These are phyloP conservation scores for Alitta virens DNA, from an alignment of 2,888 invertebrate genomes.

Conservation along the genomic window DNA sequence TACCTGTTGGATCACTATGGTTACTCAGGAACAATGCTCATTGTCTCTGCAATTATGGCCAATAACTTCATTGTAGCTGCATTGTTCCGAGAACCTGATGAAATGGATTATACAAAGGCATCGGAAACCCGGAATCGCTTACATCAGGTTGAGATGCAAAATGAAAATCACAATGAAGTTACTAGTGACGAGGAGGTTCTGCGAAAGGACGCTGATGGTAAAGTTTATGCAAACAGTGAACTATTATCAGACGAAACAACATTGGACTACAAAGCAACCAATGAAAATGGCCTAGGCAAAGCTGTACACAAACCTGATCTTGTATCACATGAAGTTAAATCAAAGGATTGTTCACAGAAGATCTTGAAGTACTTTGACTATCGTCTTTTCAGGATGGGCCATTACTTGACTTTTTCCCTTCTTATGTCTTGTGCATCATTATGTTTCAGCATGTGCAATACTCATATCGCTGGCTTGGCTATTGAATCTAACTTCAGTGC, in stretches of 20 bases:
- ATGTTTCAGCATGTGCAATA: constrained; percentile 1
- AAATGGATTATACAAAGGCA: not conserved
- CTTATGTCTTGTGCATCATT: not conserved
- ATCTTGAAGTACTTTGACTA: not conserved
- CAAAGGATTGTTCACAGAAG: not conserved
- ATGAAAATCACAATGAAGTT: too few species aligned
- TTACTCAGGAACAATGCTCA: constrained; percentile 8
- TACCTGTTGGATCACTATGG: constrained; percentile 6
- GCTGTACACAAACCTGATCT: too few species aligned
- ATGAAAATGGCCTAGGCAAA: too few species aligned
- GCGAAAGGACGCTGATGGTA: too few species aligned
- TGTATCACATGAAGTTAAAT: too few species aligned
- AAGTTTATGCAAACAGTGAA: too few species aligned
- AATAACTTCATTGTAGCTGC: not conserved
- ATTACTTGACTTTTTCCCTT: not conserved
- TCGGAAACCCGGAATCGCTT: too few species aligned
- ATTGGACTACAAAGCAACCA: too few species aligned
- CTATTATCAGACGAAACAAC: not conserved
- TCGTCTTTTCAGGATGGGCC: not conserved
- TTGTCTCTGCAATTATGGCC: not conserved
- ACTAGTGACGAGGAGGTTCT: too few species aligned
- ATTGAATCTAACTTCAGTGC: not conserved
- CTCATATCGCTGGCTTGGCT: constrained; percentile 6
- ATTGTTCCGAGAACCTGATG: not conserved
- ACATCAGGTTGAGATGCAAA: too few species aligned